These are phyloP conservation scores for Aramus guarauna DNA, from an alignment of 2,113 vertebrate species.

Conservation along the genomic window DNA sequence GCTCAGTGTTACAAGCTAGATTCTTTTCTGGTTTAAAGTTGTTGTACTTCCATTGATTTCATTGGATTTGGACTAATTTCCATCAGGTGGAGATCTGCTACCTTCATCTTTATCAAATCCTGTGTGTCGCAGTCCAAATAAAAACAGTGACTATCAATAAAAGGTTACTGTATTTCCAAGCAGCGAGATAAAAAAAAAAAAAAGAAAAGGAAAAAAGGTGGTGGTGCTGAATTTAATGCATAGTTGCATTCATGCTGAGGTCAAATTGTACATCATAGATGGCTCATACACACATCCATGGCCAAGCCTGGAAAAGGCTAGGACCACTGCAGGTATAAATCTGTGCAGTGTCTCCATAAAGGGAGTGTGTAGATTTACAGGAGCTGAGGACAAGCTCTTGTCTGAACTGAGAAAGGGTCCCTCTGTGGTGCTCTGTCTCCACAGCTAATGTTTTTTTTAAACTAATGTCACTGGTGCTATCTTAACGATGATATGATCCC, in stretches of 20 bases:
- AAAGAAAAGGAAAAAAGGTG: background rate
- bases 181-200: background rate
- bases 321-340: background rate
- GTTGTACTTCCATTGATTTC: background rate
- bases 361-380: background rate
- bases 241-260: background rate
- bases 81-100: background rate
- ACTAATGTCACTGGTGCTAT: background rate
- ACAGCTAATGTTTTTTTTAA: background rate
- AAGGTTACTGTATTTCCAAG: background rate
- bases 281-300: background rate
- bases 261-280: background rate
- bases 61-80: background rate
- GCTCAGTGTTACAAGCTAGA: background rate
- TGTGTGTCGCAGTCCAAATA: background rate
- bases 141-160: background rate
- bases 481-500: background rate
- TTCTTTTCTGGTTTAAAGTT: background rate
- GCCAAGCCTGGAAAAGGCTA: background rate
- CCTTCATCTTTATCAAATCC: background rate
- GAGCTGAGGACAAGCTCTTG: background rate
- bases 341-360: background rate
- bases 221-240: background rate
- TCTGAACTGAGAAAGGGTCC: background rate
- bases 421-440: background rate